Conservation (phyloP, 2,113 vertebrate species). For the Notarius quadriscutis region DNA sequence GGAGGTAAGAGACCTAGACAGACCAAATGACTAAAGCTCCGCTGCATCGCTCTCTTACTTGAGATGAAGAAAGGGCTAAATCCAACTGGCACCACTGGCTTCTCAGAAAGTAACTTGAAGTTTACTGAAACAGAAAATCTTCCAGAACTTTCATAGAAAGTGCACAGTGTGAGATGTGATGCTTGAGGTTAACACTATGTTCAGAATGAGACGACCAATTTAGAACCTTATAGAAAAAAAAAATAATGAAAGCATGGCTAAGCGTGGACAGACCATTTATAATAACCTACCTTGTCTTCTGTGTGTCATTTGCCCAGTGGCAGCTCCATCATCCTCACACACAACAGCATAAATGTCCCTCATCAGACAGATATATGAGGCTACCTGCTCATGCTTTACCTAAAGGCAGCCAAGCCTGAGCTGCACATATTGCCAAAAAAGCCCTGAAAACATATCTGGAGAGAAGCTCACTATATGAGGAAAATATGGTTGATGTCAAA, state of each 20-base stretch:
- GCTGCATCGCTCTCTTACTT: not conserved
- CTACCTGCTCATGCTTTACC: slow-evolving; percentile 40
- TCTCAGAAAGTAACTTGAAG: not conserved
- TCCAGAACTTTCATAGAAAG: not conserved
- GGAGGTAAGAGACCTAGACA: too few species aligned
- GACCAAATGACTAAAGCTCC: not conserved
- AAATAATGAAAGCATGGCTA: slow-evolving; percentile 34
- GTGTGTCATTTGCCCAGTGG: slow-evolving; percentile 45
- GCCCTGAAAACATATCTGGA: slow-evolving; percentile 41
- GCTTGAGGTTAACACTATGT: not conserved
- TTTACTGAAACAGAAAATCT: not conserved
- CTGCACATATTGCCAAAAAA: slow-evolving; percentile 45
- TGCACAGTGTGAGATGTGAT: not conserved
- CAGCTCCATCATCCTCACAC: slow-evolving; percentile 49
- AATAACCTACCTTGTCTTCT: slow-evolving; percentile 43
- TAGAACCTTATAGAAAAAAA: slow-evolving; percentile 23
- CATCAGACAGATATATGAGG: slow-evolving; percentile 50
- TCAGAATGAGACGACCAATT: not conserved
- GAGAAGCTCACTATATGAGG: slow-evolving; percentile 47
- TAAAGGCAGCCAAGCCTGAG: slow-evolving; percentile 37
- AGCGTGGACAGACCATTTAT: slow-evolving; percentile 44
- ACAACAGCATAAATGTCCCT: slow-evolving; percentile 47
- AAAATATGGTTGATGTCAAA: slow-evolving; percentile 48
- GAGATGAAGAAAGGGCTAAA: not conserved
- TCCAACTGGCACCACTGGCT: not conserved